Percentiles rank a stretch among this genome's conserved stretches.
These are phyloP conservation scores for Drosophila aff. DNA, from an alignment of 1,140 invertebrate genomes.

Conservation along the genomic window DNA sequence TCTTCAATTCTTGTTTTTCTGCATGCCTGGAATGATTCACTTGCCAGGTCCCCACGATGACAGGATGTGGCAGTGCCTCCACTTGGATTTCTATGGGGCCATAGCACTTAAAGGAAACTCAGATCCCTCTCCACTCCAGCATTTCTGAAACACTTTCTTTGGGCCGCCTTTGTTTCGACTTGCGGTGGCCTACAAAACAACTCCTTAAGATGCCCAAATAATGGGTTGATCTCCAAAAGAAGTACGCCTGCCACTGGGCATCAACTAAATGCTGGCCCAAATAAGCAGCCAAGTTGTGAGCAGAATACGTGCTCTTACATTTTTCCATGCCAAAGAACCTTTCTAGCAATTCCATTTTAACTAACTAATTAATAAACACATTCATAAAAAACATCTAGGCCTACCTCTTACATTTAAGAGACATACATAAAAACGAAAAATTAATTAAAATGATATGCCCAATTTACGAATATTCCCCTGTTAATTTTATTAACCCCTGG, in stretches of 20 bases:
- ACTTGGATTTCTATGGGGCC: slow-evolving; percentile 50
- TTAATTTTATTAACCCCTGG: too few species aligned
- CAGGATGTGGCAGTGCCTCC: slow-evolving; percentile 76
- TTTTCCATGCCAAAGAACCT: not conserved
- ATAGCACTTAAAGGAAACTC: slow-evolving; percentile 57
- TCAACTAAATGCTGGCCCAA: slow-evolving; percentile 23
- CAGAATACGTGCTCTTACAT: slow-evolving; percentile 7
- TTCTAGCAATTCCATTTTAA: not conserved
- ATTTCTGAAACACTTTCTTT: slow-evolving; percentile 21
- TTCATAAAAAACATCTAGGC: not conserved
- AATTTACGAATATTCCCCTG: too few species aligned
- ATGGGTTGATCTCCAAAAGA: slow-evolving; percentile 9
- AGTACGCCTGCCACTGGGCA: slow-evolving; percentile 1
- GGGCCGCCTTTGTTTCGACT: slow-evolving; percentile 27
- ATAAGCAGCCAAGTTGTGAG: not conserved
- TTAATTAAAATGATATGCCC: too few species aligned
- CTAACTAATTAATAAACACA: not conserved
- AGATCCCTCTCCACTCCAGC: slow-evolving; percentile 1
- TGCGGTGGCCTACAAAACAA: slow-evolving; percentile 42
- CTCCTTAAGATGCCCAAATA: slow-evolving; percentile 31
- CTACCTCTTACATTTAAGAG: not conserved
- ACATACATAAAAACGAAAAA: too few species aligned
- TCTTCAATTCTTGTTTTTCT: slow-evolving; percentile 17
- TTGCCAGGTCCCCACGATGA: slow-evolving; percentile 55
- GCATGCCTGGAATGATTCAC: slow-evolving; percentile 78